A percentile compares a stretch with the other conserved stretches of the same genome.
Evolutionary conservation across 1,140 invertebrate species (phyloP).

Genomic region (Sminthurinus signatus): DNA sequence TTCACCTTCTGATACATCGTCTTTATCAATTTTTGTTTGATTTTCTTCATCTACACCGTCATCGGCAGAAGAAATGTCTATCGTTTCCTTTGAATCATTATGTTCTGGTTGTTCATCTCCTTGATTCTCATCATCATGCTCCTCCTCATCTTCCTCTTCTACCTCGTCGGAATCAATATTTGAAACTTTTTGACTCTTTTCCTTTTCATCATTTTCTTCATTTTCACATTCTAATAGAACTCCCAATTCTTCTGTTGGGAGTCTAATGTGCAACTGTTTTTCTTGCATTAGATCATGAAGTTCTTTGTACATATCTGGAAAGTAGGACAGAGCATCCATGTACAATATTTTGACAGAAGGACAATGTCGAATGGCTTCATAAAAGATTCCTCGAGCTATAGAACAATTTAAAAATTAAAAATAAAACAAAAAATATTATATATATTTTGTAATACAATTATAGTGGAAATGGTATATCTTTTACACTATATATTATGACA

Average conservation of each 20-base stretch:
- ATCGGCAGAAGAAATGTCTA: neutral
- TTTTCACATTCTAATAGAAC: conserved; percentile 28
- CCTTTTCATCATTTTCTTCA: conserved; percentile 3
- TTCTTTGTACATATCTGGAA: conserved; percentile 37
- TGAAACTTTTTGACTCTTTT: neutral
- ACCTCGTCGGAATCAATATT: neutral
- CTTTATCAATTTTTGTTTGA: too few species aligned
- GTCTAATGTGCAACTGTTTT: conserved; percentile 24
- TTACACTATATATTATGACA: too few species aligned
- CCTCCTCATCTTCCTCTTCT: conserved; percentile 4
- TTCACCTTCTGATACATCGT: conserved; percentile 29
- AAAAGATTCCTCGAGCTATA: conserved; percentile 19
- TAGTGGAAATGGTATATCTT: too few species aligned
- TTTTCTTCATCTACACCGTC: neutral
- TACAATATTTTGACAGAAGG: conserved; percentile 35
- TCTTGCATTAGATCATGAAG: conserved; percentile 29
- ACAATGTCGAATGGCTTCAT: conserved; percentile 38
- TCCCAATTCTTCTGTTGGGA: conserved; percentile 35
- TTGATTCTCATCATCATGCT: neutral
- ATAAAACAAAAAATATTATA: too few species aligned
- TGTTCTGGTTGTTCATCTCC: neutral
- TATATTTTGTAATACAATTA: too few species aligned
- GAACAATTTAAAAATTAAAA: too few species aligned
- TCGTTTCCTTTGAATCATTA: neutral
- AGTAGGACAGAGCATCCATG: conserved; percentile 34